phyloP scores from a whole-genome alignment of 1,140 invertebrate species.

The Polyergus mexicanus region DNA sequence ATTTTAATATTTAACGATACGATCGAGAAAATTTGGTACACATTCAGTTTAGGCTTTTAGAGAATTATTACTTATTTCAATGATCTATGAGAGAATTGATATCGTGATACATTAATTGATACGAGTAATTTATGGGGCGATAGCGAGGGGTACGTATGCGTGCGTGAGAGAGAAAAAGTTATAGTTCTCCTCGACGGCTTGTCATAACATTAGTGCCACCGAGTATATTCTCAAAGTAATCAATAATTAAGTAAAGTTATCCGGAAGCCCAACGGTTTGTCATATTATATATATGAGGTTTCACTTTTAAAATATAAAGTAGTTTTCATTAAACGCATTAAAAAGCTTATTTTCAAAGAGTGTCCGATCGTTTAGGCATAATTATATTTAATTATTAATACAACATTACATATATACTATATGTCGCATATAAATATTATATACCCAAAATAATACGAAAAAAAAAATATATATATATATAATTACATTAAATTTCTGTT shows the following conservation, averaged over 20 bases:
- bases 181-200: slow-evolving; percentile 31
- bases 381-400: not conserved
- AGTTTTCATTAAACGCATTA: not conserved
- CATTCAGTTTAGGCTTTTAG: not conserved
- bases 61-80: slow-evolving; percentile 18
- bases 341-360: not conserved
- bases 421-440: not conserved
- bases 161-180: not conserved
- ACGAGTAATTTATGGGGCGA: slow-evolving; percentile 40
- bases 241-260: slow-evolving; percentile 71
- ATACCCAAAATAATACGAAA: not conserved
- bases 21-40: not conserved
- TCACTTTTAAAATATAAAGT: slow-evolving; percentile 20
- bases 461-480: not conserved
- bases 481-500: not conserved
- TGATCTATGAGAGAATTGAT: slow-evolving; percentile 1
- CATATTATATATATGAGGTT: slow-evolving; percentile 56
- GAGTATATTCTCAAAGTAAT: slow-evolving; percentile 43
- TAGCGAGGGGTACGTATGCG: not conserved
- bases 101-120: slow-evolving; percentile 22
- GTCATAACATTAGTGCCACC: slow-evolving; percentile 50
- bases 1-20: slow-evolving; percentile 6
- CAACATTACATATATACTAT: not conserved
- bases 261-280: slow-evolving; percentile 66
- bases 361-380: not conserved